Evolutionary conservation across 2,888 invertebrate species (phyloP).

Genomic region (Polyommatus icarus): DNA sequence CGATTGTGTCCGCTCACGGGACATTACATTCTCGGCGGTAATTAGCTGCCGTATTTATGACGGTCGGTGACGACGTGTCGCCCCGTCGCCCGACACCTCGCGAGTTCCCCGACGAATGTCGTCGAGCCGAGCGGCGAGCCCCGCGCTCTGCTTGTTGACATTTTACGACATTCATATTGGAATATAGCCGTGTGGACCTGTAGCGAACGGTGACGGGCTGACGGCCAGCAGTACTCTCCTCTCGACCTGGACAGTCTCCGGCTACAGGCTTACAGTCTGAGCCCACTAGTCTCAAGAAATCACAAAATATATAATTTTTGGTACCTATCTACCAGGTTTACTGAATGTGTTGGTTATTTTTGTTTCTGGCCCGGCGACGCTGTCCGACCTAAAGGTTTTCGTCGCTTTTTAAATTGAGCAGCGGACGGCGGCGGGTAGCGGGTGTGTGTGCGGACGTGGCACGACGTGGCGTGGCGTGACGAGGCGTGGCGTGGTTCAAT

Average conservation of each 20-base stretch:
- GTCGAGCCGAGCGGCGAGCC: too few species aligned
- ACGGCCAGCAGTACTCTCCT: too few species aligned
- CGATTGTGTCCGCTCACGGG: conserved; percentile 16
- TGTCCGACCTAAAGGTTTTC: not conserved
- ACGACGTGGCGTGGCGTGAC: not conserved
- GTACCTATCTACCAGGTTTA: not conserved
- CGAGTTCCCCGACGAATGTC: not conserved
- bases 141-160: too few species aligned
- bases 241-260: too few species aligned
- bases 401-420: conserved; percentile 15
- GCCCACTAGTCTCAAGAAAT: not conserved
- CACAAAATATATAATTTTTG: not conserved
- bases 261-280: not conserved
- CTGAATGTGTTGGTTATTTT: not conserved
- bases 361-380: not conserved
- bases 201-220: too few species aligned
- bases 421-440: not conserved
- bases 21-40: not conserved
- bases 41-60: conserved; percentile 12
- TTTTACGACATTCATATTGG: too few species aligned
- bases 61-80: not conserved
- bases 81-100: not conserved
- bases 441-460: not conserved
- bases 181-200: too few species aligned
- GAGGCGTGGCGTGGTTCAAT: conserved; percentile 42